Evolutionary conservation across 1,140 invertebrate genomes (phyloP), one percentile per base, ranked within the genome.

Genomic region (Rhopalosiphum padi): DNA sequence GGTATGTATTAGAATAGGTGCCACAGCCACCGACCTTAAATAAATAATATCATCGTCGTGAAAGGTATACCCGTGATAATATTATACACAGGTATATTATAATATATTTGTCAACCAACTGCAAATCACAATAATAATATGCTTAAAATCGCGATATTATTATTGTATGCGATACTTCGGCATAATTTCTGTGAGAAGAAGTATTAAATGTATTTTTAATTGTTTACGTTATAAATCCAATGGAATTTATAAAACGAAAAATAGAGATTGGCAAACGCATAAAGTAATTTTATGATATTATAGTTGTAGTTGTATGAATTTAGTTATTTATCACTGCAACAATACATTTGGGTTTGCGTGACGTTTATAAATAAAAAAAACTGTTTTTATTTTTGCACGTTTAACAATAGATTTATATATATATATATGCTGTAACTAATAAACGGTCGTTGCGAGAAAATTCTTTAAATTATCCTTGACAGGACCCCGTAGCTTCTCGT

Each of bases 1-100:
- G 93, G 93, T 94, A 85, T n/a, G 93, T 93, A 60, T 41, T 86
- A 9, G 0, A 77, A 18, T n/a, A 41, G 41, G 41, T 41, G n/a
- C 15, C 15, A n/a, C 15, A 18, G 15, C 60, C 30, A n/a, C 15
- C 0, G 30, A 77, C 15, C 18, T 77, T 18, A 4, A 68, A n/a
- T 30, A 11, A 35, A 18, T n/a, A 18, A 77, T 77, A n/a, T 30
- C 30, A 77, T n/a, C 30, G n/a, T n/a, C 18, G n/a, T 35, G 30
- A 15, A n/a, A 77, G 18, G 18, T 68, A 68, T 68, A 5, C 11
- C 1, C 11, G 11, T n/a, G n/a, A 77, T n/a, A n/a, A 77, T n/a
- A 35, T n/a, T n/a, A 21, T 77, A n/a, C 60, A 77, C 15, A n/a
- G 4, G 5, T 77, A 77, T 35, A 77, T 18, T 68, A 18, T 77